Evolutionary conservation across 2,113 vertebrate species (phyloP).

Genomic region (Pelodiscus sinensis): DNA sequence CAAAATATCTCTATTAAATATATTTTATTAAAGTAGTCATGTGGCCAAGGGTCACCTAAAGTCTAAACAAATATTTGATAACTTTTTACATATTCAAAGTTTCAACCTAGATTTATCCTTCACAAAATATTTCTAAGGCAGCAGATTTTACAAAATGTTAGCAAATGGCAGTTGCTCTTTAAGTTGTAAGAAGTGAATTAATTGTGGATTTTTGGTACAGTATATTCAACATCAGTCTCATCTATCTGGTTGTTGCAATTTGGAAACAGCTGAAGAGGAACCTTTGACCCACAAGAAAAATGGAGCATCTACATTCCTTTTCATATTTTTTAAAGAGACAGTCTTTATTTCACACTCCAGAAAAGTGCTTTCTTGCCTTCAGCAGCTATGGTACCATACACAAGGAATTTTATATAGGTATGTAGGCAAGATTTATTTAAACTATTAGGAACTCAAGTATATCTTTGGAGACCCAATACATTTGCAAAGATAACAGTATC

Average conservation of each 20-base stretch:
- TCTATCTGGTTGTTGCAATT: fast-evolving
- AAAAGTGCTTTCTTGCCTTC: neutral
- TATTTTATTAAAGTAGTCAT: neutral
- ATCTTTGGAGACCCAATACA: neutral
- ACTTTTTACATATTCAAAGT: neutral
- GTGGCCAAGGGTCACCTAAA: fast-evolving
- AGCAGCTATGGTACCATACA: neutral
- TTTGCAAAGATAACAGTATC: neutral
- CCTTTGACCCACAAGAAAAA: neutral
- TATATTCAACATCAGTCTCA: neutral
- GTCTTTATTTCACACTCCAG: neutral
- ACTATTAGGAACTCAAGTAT: neutral
- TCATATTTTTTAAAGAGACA: fast-evolving
- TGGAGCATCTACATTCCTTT: neutral
- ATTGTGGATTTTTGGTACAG: neutral
- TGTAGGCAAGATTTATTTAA: neutral
- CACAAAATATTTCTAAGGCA: conserved; percentile 23
- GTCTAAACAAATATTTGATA: neutral
- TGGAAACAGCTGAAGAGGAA: neutral
- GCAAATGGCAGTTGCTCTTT: neutral
- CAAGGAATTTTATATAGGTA: neutral
- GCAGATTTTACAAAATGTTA: neutral
- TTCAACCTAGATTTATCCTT: neutral
- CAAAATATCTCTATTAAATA: neutral
- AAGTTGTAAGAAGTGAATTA: neutral